These are phyloP conservation scores for Prionace glauca DNA, from an alignment of 2,797 vertebrate species.

Conservation along the genomic window DNA sequence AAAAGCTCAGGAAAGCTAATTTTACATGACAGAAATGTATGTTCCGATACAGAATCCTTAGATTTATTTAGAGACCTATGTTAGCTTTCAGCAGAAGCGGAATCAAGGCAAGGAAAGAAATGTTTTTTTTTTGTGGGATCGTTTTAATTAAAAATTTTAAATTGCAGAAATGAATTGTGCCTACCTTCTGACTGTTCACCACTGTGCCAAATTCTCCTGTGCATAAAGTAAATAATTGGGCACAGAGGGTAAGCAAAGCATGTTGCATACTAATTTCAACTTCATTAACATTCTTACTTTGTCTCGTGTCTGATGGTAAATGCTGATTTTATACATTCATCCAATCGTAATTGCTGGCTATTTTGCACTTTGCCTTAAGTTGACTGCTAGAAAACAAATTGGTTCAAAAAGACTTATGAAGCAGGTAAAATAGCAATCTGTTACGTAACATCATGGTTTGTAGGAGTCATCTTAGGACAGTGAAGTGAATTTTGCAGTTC, in stretches of 20 bases:
- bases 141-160: conserved; percentile 21
- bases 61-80: not conserved
- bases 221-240: conserved; percentile 20
- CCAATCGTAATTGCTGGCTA: not conserved
- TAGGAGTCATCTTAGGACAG: not conserved
- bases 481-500: conserved; percentile 24
- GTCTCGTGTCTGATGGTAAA: not conserved
- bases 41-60: not conserved
- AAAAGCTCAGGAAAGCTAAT: conserved; percentile 16
- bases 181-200: conserved; percentile 20
- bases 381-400: conserved; percentile 4
- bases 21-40: not conserved
- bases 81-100: conserved; percentile 12
- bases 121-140: conserved; percentile 22
- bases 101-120: not conserved
- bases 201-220: conserved; percentile 24
- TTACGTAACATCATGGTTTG: not conserved
- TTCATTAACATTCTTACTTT: conserved; percentile 23
- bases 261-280: conserved; percentile 18
- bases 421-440: not conserved
- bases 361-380: conserved; percentile 25
- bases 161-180: conserved; percentile 26
- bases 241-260: conserved; percentile 25
- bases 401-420: conserved; percentile 6
- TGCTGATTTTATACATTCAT: conserved; percentile 24